Evolutionary conservation across 2,888 invertebrate genomes (phyloP).

Genomic region (Molanna angustata): DNA sequence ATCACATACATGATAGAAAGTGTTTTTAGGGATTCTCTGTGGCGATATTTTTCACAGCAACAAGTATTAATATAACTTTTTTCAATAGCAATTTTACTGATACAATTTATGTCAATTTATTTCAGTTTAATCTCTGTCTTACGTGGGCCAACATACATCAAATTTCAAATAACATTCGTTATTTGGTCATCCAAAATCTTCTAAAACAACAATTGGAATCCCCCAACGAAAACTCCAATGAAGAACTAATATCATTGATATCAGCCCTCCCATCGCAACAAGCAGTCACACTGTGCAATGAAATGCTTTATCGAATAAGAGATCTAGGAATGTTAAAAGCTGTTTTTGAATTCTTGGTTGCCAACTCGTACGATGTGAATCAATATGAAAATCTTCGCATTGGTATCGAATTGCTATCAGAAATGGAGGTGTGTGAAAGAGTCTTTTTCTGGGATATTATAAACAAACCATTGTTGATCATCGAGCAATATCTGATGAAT

Average conservation of each 20-base stretch:
- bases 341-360: slow-evolving; percentile 59
- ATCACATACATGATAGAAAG: too few relatives aligned
- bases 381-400: slow-evolving; percentile 62
- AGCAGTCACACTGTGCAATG: slow-evolving; percentile 60
- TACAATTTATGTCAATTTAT: slow-evolving; percentile 35
- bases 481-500: slow-evolving; percentile 88
- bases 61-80: too few relatives aligned
- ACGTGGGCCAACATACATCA: slow-evolving; percentile 68
- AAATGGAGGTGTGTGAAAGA: slow-evolving; percentile 57
- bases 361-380: slow-evolving; percentile 49
- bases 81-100: slow-evolving; percentile 40
- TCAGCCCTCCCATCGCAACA: slow-evolving; percentile 57
- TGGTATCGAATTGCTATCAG: slow-evolving; percentile 65
- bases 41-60: too few relatives aligned
- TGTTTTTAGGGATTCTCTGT: too few relatives aligned
- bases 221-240: slow-evolving; percentile 47
- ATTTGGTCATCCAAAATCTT: slow-evolving; percentile 53
- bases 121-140: slow-evolving; percentile 62
- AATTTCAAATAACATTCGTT: slow-evolving; percentile 55
- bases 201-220: slow-evolving; percentile 57
- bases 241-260: slow-evolving; percentile 55
- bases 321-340: slow-evolving; percentile 64
- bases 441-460: slow-evolving; percentile 62
- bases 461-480: slow-evolving; percentile 68
- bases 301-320: slow-evolving; percentile 60